Evolutionary conservation across 1,140 invertebrate species (phyloP), one percentile per base, ranked within the genome.

Genomic region (Pissodes strobi): DNA sequence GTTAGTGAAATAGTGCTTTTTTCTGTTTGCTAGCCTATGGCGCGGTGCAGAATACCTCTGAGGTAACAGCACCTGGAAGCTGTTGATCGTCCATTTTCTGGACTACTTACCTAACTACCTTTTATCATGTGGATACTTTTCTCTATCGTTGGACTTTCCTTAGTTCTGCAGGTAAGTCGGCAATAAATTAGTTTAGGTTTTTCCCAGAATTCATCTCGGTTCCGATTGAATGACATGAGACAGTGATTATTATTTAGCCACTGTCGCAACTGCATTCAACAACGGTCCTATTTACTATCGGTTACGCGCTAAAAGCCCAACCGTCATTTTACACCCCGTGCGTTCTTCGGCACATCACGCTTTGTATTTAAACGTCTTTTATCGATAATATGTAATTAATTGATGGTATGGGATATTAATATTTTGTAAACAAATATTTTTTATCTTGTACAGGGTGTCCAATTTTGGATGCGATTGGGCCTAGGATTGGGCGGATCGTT

Each of bases 61-160:
- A 76, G 76, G 75, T 78, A 78, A 76, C 76, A 75, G 71, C 72
- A 69, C 67, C 62, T 63, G 64, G 64, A 70, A 70, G 74, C 64
- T 74, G 70, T 67, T 72, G 67, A 68, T 67, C 37, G 45, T 59
- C 66, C 67, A 49, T 52, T 21, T 22, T 52, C 27, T 65, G 65
- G 61, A 71, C 61, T 22, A 39, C 55, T 5, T 19, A 43, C 13
- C 48, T 9, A 39, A 59, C 22, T 41, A 27, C 17, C 57, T 60
- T 46, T 61, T 69, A 70, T 63, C 67, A 79, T 79, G 77, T 78
- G 77, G 77, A 79, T 79, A 76, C 61, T 71, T 41, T 66, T 68
- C 55, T 58, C 69, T 66, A 58, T 76, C 64, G 23, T 75, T 56
- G 71, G 71, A 37, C 65, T 75, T 30, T 67, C 75, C 21, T 60